Conservation (phyloP, 2,888 invertebrate species). For the Platypus cylindrus region DNA sequence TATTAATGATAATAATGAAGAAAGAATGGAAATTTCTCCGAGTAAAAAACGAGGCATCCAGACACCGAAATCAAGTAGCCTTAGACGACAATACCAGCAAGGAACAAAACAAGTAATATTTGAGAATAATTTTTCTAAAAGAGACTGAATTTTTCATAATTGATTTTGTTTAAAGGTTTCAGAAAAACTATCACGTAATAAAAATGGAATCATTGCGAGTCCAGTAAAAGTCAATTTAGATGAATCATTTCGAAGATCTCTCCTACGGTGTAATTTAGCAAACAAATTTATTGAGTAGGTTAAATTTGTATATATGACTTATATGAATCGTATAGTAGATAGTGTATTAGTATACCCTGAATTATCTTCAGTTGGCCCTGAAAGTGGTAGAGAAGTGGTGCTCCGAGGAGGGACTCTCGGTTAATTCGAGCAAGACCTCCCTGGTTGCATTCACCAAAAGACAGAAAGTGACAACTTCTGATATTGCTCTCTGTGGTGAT, state of each 20-base stretch:
- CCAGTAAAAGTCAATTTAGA: slow-evolving; percentile 14
- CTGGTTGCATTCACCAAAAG: no score
- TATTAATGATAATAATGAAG: not conserved
- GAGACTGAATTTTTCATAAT: not conserved
- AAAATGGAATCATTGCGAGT: slow-evolving; percentile 4
- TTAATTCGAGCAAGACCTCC: no score
- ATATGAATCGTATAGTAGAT: no score
- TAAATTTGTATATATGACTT: no score
- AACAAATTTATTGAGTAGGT: no score
- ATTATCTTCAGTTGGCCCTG: no score
- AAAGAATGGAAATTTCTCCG: not conserved
- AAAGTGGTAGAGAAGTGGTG: no score
- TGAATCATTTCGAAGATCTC: slow-evolving; percentile 17
- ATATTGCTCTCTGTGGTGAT: no score
- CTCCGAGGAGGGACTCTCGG: no score
- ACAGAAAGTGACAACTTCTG: no score
- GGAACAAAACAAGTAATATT: not conserved
- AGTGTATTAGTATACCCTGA: no score
- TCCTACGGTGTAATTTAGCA: slow-evolving; percentile 9
- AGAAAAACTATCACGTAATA: not conserved
- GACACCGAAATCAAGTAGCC: not conserved
- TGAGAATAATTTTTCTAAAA: not conserved
- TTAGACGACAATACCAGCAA: no score
- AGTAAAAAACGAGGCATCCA: not conserved
- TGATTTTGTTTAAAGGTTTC: slow-evolving; percentile 1